phyloP scores from a whole-genome alignment of 2,797 vertebrate genomes.

The Petrocephalus schoutedeni region DNA sequence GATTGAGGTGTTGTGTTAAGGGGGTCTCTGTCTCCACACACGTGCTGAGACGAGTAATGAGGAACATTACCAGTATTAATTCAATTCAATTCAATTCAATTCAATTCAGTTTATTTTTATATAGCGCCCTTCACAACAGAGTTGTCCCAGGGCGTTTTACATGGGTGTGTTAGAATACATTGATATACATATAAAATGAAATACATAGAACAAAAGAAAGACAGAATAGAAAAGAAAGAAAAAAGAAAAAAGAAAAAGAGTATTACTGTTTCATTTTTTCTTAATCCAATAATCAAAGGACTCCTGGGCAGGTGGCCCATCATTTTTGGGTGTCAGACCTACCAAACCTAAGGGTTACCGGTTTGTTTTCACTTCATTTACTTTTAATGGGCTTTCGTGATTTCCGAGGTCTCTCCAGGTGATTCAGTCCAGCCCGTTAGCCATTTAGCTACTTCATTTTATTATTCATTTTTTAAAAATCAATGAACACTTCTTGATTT shows the following conservation, averaged over 20 bases:
- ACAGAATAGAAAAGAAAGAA: too few relatives aligned
- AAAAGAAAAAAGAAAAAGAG: too few relatives aligned
- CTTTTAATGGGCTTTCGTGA: not conserved
- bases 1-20: not conserved
- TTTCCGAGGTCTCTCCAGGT: not conserved
- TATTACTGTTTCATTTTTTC: not conserved
- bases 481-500: not conserved
- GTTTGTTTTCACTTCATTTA: not conserved
- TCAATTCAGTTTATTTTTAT: too few relatives aligned
- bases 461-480: not conserved
- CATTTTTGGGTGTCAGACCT: not conserved
- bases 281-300: not conserved
- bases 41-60: not conserved
- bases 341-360: not conserved
- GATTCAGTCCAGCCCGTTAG: not conserved
- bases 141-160: too few relatives aligned
- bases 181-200: too few relatives aligned
- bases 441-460: not conserved
- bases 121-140: too few relatives aligned
- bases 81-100: too few relatives aligned
- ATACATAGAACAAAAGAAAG: too few relatives aligned
- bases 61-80: not conserved
- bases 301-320: not conserved
- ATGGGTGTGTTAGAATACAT: too few relatives aligned
- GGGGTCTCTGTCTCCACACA: not conserved